Evolutionary conservation across 2,888 invertebrate genomes (phyloP), one percentile per base, ranked within the genome.

Genomic region (Pomacea canaliculata): DNA sequence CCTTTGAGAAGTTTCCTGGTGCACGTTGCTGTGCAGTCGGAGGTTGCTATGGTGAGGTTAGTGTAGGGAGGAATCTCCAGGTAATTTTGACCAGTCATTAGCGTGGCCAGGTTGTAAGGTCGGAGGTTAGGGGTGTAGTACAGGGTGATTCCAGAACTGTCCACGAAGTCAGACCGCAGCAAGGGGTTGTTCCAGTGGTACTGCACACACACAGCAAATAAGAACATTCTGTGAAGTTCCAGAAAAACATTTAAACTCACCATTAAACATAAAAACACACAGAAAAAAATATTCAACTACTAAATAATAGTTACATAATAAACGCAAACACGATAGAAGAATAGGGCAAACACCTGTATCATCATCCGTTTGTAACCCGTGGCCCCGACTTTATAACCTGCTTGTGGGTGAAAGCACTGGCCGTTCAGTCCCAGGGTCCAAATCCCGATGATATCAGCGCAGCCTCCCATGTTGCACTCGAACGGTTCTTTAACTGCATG

Each of bases 181-280:
- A 77, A 63, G 19, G 84, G 83, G 74, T 86, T 86, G 69, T 84
- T 85, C 85, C 85, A 86, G 70, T 86, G 85, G 60, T 81, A 77
- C 85, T 86, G 63, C 19, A 19, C 2, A 8, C 7, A 56, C 51
- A 56, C 4, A 16, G 3, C 5, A 37, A 1, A 37, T 37, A 37
- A 37, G 37, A 37, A 37, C 1, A 37, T 37, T 37, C 37, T 37
- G 37, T 5, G 37, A 37, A 37, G 5, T 37, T 37, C 37, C 37
- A 5, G 5, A 37, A 37, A 37, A 37, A 37, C 3, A 37, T 37
- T 37, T 37, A 1, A 37, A 37, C 5, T 37, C 37, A 37, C 37
- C 51, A 56, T 13, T 56, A 56, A 56, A 56, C 51, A 56, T 7
- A 10, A 1, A 10, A 4, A 56, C 51, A 13, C 16, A 16, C 51